Conservation (phyloP, 1,140 invertebrate genomes). For the Kradibia gibbosae region DNA sequence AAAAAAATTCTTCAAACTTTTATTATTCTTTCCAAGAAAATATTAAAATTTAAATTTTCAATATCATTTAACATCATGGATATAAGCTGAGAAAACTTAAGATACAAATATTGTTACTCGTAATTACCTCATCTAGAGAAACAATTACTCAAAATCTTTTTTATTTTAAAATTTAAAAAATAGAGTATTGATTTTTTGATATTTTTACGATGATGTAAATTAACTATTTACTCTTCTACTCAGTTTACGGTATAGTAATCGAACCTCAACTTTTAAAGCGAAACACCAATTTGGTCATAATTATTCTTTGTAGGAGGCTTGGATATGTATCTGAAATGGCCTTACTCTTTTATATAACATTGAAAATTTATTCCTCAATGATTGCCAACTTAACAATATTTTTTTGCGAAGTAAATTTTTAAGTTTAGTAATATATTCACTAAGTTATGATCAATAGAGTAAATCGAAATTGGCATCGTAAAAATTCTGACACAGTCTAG, state of each 20-base stretch:
- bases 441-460: background rate
- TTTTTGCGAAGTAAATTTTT: background rate
- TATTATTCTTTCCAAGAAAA: too few species aligned
- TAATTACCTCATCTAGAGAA: too few species aligned
- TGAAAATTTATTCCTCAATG: background rate
- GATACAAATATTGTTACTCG: too few species aligned
- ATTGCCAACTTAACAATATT: background rate
- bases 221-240: background rate
- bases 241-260: background rate
- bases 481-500: background rate
- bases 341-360: background rate
- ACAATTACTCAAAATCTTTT: too few species aligned
- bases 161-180: too few species aligned
- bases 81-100: too few species aligned
- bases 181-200: too few species aligned
- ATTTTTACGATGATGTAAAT: background rate
- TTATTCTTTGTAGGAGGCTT: background rate
- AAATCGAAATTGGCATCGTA: slow-evolving; percentile 5
- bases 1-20: too few species aligned
- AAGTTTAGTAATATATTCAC: background rate
- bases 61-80: too few species aligned
- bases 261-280: background rate
- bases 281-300: background rate
- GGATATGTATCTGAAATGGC: background rate
- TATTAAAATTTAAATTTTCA: too few species aligned